phyloP scores from a whole-genome alignment of 2,113 vertebrate species.

The human region DNA sequence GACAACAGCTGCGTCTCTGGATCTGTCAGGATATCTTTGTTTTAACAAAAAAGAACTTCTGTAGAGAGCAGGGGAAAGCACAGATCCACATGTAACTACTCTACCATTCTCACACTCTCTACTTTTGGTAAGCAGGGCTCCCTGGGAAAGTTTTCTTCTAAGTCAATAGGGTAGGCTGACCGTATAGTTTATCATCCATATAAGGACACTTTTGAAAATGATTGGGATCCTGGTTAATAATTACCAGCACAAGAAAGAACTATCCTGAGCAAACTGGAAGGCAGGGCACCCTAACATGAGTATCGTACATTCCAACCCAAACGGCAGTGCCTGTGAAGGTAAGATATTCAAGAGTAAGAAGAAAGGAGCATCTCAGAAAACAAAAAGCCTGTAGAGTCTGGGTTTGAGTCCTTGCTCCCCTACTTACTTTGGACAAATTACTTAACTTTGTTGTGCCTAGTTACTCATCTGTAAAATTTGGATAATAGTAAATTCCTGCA shows the following conservation, averaged over 20 bases:
- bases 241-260: not conserved
- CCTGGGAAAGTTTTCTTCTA: not conserved
- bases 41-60: not conserved
- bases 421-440: not conserved
- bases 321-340: not conserved
- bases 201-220: not conserved
- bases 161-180: not conserved
- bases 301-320: not conserved
- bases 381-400: not conserved
- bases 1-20: not conserved
- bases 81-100: not conserved
- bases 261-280: not conserved
- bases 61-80: not conserved
- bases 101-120: not conserved
- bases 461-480: not conserved
- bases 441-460: not conserved
- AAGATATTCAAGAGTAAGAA: not conserved
- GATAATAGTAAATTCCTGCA: not conserved
- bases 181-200: not conserved
- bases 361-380: not conserved
- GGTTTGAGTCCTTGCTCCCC: not conserved
- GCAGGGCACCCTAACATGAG: not conserved
- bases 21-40: not conserved
- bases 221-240: not conserved
- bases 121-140: not conserved